Evolutionary conservation across 2,888 invertebrate species (phyloP), one percentile per base, ranked within the genome.

Genomic region (Polydrusus pterygomalis): DNA sequence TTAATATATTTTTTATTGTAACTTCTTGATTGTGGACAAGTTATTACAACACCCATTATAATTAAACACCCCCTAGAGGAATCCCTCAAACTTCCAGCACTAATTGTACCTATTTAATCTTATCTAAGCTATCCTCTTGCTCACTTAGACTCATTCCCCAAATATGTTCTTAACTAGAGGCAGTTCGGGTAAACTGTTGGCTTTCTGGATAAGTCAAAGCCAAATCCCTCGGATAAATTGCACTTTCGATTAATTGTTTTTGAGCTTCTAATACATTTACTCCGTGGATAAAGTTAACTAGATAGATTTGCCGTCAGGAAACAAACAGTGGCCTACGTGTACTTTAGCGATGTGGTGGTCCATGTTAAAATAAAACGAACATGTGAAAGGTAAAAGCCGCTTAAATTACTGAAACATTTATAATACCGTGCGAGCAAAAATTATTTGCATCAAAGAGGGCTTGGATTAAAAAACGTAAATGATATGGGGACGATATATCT

Each of bases 171-270:
- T 60, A 38, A 60, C 58, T 60, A 30, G 58, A 40, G 38, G 18
- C 38, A 60, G 38, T 60, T 60, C 18, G 38, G 58, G 17, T 60
- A 40, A 60, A 60, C 38, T 60, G 38, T 60, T 17, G 38, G 58
- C 38, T 38, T 60, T 60, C 38, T 18, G 58, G 58, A 38, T 60
- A 60, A 60, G 38, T 60, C 38, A 60, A 38, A 60, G 58, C 58
- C 58, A 60, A 60, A 60, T 38, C 58, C 58, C 38, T 3, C 5
- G 38, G 58, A 60, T 38, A 60, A 60, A 60, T 60, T 60, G 58
- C 58, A 60, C 58, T 38, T 60, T 60, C 58, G 58, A 60, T 60
- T 60, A 60, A 60, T 60, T 60, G 58, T 60, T 18, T 17, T 38
- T 60, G 38, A 60, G 58, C 38, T 38, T 60, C 58, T 60, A 17